Evolutionary conservation across 2,113 vertebrate species (phyloP), one percentile per base, ranked within the genome.

Genomic region (Hippocampus mohnikei): DNA sequence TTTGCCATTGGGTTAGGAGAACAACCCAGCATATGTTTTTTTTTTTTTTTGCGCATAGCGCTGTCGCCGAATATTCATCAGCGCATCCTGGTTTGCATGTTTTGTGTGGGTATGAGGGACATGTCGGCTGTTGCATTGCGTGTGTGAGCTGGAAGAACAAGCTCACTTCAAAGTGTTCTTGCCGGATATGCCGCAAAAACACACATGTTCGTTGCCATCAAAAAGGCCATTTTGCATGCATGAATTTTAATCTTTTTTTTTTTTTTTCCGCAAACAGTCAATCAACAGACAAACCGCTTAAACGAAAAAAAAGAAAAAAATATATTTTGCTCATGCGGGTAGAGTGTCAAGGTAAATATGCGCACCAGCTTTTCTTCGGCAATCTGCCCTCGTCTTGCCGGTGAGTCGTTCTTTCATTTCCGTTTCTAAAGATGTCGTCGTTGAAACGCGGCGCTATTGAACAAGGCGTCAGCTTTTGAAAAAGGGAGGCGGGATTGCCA

Each of bases 401-500:
- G 58, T 82, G 86, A 89, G 65, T 87, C 88, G 81, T 80, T 65
- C 77, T 84, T 87, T 82, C 69, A 89, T 90, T 83, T 80, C 62
- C 74, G 81, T 87, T 85, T 85, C 81, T 88, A 88, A 88, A 88
- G 80, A 80, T 66, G 69, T 25, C 76, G 69, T 75, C 85, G 81
- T 72, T 27, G 23, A n/a, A 76, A 10, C 60, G 12, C 40, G 72
- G 81, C 78, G 75, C 80, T 74, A 71, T 74, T 81, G 78, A 84
- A 81, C 79, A 52, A 83, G 82, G 85, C 80, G 69, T 66, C 71
- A 68, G 71, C 58, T 77, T 73, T 15, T 75, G 50, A 48, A 72
- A 76, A 50, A 50, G 46, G 82, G 44, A 64, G 16, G 16, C 56
- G 55, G 68, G 83, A 81, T 83, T 81, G 70, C 73, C 62, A 37